A percentile compares a stretch with the other conserved stretches of the same genome.
These are phyloP conservation scores for Netelia virgata DNA, from an alignment of 2,888 invertebrate genomes.

Conservation along the genomic window DNA sequence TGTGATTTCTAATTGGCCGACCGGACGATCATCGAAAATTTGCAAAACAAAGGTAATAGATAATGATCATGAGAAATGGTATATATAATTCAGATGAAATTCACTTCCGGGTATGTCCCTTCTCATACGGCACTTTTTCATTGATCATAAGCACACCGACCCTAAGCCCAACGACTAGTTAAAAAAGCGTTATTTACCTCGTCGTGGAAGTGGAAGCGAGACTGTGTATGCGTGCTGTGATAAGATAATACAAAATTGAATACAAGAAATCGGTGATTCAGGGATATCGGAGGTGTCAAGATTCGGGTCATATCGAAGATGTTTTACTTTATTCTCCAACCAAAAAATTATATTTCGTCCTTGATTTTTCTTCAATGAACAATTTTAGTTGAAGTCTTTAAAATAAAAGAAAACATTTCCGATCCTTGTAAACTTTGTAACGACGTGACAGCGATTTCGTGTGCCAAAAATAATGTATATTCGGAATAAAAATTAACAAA, in stretches of 20 bases:
- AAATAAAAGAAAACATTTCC: too few species aligned
- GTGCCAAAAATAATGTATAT: background rate
- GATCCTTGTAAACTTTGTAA: background rate
- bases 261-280: background rate
- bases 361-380: too few species aligned
- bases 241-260: constrained; percentile 29
- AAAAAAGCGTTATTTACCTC: background rate
- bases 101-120: background rate
- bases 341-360: too few species aligned
- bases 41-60: background rate
- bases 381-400: too few species aligned
- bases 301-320: too few species aligned
- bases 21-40: background rate
- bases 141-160: background rate
- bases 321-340: too few species aligned
- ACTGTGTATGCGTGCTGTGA: background rate
- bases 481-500: constrained; percentile 6
- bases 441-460: background rate
- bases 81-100: background rate
- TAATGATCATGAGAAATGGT: background rate
- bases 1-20: background rate
- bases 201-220: background rate
- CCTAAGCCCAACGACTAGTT: background rate
- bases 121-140: background rate
- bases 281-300: too few species aligned